Conservation (phyloP, 2,113 vertebrate genomes). For the Spheniscus mendiculus region DNA sequence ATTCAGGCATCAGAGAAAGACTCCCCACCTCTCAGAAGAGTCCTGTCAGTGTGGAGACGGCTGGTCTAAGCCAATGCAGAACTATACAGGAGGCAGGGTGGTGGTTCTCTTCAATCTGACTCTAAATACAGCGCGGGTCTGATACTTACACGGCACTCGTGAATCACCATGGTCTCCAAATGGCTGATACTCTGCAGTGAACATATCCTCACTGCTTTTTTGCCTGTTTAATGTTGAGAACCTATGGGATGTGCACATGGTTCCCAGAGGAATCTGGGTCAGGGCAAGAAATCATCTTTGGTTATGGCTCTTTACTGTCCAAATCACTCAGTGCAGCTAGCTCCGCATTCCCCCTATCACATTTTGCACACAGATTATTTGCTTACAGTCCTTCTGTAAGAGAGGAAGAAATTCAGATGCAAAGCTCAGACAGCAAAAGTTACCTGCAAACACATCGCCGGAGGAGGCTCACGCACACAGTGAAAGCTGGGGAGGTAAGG, state of each 20-base stretch:
- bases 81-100: fast-evolving
- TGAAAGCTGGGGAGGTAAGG: background rate
- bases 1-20: background rate
- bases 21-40: background rate
- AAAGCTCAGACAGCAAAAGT: background rate
- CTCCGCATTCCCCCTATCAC: background rate
- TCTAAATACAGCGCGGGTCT: background rate
- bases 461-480: background rate
- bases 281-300: slow-evolving; percentile 31
- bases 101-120: background rate
- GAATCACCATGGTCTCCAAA: background rate
- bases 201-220: background rate
- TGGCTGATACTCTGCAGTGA: background rate
- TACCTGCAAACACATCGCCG: background rate
- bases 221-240: background rate
- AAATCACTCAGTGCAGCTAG: background rate
- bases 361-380: slow-evolving; percentile 36
- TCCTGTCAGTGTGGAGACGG: fast-evolving
- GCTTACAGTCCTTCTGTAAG: background rate
- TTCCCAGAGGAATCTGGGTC: slow-evolving; percentile 4
- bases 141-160: fast-evolving
- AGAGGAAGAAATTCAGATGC: background rate
- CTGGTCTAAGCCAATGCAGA: background rate
- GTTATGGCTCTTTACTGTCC: slow-evolving; percentile 24
- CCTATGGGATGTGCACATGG: background rate